These are phyloP conservation scores for Abrostola triplasia DNA, from an alignment of 2,888 invertebrate genomes.

Conservation along the genomic window DNA sequence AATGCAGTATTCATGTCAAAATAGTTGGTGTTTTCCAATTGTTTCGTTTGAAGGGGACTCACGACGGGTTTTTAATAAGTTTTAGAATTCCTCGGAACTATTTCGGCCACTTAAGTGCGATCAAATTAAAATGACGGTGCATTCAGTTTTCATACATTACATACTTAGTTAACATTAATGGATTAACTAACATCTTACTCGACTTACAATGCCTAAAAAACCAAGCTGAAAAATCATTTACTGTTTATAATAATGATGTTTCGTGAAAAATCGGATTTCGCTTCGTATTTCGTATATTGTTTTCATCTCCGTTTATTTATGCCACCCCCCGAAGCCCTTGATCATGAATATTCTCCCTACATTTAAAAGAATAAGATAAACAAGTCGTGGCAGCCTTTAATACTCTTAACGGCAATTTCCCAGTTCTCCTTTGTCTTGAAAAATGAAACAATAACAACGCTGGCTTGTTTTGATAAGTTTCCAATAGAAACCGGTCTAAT, in stretches of 20 bases:
- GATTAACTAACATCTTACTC: too few species aligned
- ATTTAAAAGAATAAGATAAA: slow-evolving; percentile 24
- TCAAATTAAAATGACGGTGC: background rate
- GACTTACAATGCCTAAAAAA: too few species aligned
- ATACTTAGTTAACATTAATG: too few species aligned
- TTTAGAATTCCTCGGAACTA: too few species aligned
- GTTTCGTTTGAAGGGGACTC: slow-evolving; percentile 26
- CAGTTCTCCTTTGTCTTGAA: slow-evolving; percentile 33
- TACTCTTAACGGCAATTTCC: slow-evolving; percentile 25
- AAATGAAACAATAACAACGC: slow-evolving; percentile 37
- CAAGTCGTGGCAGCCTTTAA: slow-evolving; percentile 23
- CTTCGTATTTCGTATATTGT: slow-evolving; percentile 14
- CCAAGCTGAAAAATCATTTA: too few species aligned
- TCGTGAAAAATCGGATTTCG: background rate
- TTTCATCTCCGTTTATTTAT: slow-evolving; percentile 12
- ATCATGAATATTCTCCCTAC: slow-evolving; percentile 43
- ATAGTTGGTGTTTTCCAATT: slow-evolving; percentile 32
- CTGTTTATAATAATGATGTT: too few species aligned
- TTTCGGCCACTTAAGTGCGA: background rate
- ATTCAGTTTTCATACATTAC: background rate
- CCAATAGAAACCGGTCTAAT: slow-evolving; percentile 34
- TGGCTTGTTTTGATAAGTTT: slow-evolving; percentile 35
- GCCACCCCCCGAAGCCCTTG: slow-evolving; percentile 24
- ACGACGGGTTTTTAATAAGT: background rate
- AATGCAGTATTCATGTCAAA: slow-evolving; percentile 42